Conservation (phyloP, 2,797 vertebrate genomes). For the Premnoplex brunnescens region DNA sequence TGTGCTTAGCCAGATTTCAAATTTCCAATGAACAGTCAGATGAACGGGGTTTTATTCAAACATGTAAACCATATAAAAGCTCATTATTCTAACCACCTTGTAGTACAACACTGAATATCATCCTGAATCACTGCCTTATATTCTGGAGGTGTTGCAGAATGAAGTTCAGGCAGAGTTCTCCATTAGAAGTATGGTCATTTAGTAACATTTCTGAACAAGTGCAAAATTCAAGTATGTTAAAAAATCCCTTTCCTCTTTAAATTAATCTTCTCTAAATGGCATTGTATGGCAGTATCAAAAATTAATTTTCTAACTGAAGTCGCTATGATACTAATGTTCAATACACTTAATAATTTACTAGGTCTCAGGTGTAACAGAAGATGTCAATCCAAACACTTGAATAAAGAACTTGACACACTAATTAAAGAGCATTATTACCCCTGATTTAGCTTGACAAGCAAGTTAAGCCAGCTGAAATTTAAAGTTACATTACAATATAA, state of each 20-base stretch:
- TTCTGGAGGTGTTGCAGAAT: background rate
- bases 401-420: background rate
- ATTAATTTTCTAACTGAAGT: background rate
- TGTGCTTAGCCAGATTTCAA: background rate
- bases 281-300: background rate
- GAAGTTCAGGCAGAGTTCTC: background rate
- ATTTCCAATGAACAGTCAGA: background rate
- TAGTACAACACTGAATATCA: background rate
- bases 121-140: background rate
- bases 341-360: background rate
- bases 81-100: background rate
- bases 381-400: background rate
- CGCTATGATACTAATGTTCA: background rate
- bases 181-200: background rate
- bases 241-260: background rate
- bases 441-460: background rate
- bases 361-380: background rate
- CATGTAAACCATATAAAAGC: background rate
- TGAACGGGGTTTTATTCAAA: background rate
- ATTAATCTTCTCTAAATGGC: background rate
- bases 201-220: background rate
- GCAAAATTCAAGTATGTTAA: background rate
- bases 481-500: background rate
- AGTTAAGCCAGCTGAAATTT: background rate
- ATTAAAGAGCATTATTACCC: background rate